Percentiles rank a stretch among this genome's conserved stretches.
These are phyloP conservation scores for Bufo bufo DNA, from an alignment of 2,113 vertebrate species.

Conservation along the genomic window DNA sequence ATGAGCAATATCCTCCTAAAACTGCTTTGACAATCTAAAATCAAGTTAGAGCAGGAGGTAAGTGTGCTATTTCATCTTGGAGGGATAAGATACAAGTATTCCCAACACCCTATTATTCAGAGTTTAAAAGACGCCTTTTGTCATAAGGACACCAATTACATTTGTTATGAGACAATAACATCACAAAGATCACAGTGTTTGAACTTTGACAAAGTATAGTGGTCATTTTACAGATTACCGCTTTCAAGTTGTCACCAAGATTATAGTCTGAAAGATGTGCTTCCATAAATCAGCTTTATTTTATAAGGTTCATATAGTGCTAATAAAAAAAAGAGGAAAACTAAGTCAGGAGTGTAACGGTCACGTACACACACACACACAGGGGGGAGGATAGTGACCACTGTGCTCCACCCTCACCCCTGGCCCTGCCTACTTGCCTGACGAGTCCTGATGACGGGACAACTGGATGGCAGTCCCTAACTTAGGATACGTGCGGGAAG, in stretches of 20 bases:
- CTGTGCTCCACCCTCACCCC: no score
- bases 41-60: background rate
- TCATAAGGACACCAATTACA: background rate
- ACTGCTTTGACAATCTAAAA: background rate
- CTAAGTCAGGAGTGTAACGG: background rate
- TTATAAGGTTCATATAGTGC: background rate
- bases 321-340: background rate
- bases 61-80: background rate
- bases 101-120: background rate
- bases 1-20: background rate
- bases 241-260: background rate
- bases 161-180: constrained; percentile 7
- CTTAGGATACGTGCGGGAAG: no score
- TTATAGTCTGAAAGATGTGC: background rate
- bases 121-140: background rate
- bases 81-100: constrained; percentile 12
- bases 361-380: no score
- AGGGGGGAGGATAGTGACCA: no score
- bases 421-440: no score
- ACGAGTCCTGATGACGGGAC: no score
- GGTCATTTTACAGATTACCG: background rate
- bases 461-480: no score
- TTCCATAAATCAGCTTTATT: background rate
- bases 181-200: constrained; percentile 7
- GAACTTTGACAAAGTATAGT: background rate